Evolutionary conservation across 1,140 invertebrate species (phyloP).

Genomic region (Branchinecta lindahli): DNA sequence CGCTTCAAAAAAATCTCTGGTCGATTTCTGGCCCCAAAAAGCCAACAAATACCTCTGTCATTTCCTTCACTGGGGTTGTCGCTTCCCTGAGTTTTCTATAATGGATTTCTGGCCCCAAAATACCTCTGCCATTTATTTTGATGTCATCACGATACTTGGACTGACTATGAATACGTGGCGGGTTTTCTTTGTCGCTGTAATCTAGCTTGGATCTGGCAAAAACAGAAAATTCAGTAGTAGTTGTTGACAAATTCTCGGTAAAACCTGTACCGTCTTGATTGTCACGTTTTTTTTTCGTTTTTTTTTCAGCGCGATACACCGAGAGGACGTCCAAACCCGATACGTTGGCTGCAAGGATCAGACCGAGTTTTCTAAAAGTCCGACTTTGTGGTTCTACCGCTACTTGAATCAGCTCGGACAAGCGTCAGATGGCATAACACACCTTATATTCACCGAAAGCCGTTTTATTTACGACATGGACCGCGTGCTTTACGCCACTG

Average conservation of each 20-base stretch:
- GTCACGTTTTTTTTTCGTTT: not conserved
- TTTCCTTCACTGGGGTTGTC: too few relatives aligned
- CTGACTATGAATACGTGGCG: too few relatives aligned
- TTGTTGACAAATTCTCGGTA: not conserved
- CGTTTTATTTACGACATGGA: not conserved
- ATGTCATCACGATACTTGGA: too few relatives aligned
- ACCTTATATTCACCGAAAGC: not conserved
- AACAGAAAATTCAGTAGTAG: too few relatives aligned
- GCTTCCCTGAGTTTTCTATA: too few relatives aligned
- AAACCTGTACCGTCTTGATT: not conserved
- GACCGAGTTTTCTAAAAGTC: not conserved
- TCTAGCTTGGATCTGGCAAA: too few relatives aligned
- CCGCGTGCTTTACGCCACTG: not conserved
- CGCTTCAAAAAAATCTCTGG: too few relatives aligned
- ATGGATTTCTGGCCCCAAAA: too few relatives aligned
- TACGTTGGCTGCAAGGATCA: not conserved
- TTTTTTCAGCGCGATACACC: not conserved
- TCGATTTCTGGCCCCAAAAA: too few relatives aligned
- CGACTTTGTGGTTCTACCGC: not conserved
- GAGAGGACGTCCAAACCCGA: not conserved
- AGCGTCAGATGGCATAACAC: not conserved
- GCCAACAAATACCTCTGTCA: too few relatives aligned
- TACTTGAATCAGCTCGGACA: not conserved
- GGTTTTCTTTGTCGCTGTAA: too few relatives aligned
- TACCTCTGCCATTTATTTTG: too few relatives aligned